Evolutionary conservation across 2,113 vertebrate genomes (phyloP).

Genomic region (Physeter macrocephalus): DNA sequence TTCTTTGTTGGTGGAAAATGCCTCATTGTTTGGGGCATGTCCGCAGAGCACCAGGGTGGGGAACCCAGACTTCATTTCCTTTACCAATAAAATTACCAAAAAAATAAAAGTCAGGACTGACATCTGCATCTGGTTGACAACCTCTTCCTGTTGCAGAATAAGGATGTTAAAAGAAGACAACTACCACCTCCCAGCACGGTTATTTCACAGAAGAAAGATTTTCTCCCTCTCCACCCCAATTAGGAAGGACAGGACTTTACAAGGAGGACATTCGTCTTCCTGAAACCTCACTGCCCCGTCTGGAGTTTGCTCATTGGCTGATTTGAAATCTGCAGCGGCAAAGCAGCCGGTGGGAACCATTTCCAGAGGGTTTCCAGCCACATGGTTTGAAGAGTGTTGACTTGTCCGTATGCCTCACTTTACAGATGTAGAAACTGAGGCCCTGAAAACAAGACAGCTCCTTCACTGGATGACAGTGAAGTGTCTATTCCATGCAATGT

Average conservation of each 20-base stretch:
- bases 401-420: background rate
- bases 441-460: background rate
- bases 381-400: accelerated
- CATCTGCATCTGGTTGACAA: conserved; percentile 26
- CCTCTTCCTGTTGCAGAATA: conserved; percentile 11
- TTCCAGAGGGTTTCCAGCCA: background rate
- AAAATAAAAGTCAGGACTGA: background rate
- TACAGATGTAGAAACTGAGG: background rate
- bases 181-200: background rate
- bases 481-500: background rate
- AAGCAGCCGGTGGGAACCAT: too few relatives aligned
- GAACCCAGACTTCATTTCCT: conserved; percentile 58
- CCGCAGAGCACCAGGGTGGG: background rate
- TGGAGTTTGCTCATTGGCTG: background rate
- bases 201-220: background rate
- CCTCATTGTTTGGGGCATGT: conserved; percentile 35
- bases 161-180: background rate
- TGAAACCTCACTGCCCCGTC: background rate
- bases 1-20: conserved; percentile 44
- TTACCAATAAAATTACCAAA: conserved; percentile 25
- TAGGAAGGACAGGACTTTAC: background rate
- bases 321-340: background rate
- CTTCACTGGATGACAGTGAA: background rate
- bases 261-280: accelerated
- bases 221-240: accelerated